Evolutionary conservation across 2,797 vertebrate genomes (phyloP), one percentile per base, ranked within the genome.

Genomic region (Mycteria americana): DNA sequence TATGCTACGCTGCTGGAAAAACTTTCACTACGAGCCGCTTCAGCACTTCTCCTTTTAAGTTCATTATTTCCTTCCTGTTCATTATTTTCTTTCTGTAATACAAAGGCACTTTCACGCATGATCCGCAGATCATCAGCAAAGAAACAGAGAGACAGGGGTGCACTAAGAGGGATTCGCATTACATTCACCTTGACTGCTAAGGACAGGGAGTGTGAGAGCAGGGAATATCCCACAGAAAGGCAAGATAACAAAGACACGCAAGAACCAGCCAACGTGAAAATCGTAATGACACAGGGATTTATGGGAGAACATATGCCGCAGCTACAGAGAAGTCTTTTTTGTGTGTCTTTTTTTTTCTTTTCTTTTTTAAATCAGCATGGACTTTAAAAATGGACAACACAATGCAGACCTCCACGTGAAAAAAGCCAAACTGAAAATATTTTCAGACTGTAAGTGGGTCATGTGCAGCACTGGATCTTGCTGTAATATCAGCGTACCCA

Each of bases 351-450:
- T 50, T 50, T 18, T 53, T 6, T 4, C 18, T 39, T 46, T 56
- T 39, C 27, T 41, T 60, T 59, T 57, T 59, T 19, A 30, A 22
- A 72, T 53, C 16, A 18, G 7, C 12, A 27, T 4, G 27, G 27
- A 13, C 16, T 70, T 59, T 12, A 50, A 68, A 53, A 80, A 19
- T 1, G 10, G 57, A 46, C 37, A n/a, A 31, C 31, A 19, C 9
- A 9, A 35, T 0, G 1, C 33, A 60, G 60, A 31, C 11, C 25
- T 50, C 46, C 39, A 2, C 0, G 2, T 13, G 31, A 33, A 56
- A 68, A 79, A 33, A 67, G 27, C 6, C n/a, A 51, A 30, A 31
- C 7, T 10, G 11, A 45, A 65, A 67, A 46, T 21, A 70, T 46
- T 89, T 72, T 43, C 53, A 33, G 31, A 7, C 41, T 14, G 2